A percentile compares a stretch with the other conserved stretches of the same genome.
These are phyloP conservation scores for Hestina assimilis DNA, from an alignment of 1,140 invertebrate genomes.

Conservation along the genomic window DNA sequence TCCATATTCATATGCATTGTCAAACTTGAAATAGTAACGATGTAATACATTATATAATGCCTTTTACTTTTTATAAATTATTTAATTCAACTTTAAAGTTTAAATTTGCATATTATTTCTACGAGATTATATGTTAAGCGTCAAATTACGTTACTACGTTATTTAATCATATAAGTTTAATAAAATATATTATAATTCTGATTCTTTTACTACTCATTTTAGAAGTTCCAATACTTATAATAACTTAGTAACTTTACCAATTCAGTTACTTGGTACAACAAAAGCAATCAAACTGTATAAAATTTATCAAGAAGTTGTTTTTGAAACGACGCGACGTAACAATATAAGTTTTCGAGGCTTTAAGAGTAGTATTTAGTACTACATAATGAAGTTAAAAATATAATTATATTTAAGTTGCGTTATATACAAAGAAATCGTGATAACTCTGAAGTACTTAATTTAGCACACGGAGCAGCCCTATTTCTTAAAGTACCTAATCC, in stretches of 20 bases:
- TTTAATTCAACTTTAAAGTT: no score
- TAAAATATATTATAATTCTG: neutral
- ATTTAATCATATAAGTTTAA: no score
- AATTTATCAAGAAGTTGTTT: constrained; percentile 20
- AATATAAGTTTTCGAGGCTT: neutral
- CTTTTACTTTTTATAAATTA: no score
- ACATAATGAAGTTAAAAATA: no score
- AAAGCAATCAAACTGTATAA: constrained; percentile 23
- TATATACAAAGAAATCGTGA: no score
- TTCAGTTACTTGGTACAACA: constrained; percentile 20
- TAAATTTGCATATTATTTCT: no score
- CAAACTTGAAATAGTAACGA: neutral
- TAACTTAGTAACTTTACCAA: constrained; percentile 21
- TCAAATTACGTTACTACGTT: no score
- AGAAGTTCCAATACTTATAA: constrained; percentile 7
- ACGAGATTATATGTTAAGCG: neutral
- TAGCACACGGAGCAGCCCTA: constrained; percentile 7
- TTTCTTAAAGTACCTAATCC: constrained; percentile 22
- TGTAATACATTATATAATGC: neutral
- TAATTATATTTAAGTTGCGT: no score
- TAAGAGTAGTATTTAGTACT: neutral
- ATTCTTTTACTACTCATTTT: constrained; percentile 21
- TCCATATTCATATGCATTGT: neutral
- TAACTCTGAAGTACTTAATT: constrained; percentile 7
- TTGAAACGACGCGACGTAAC: constrained; percentile 1